phyloP scores from a whole-genome alignment of 2,888 invertebrate genomes.

The Elegia similella region DNA sequence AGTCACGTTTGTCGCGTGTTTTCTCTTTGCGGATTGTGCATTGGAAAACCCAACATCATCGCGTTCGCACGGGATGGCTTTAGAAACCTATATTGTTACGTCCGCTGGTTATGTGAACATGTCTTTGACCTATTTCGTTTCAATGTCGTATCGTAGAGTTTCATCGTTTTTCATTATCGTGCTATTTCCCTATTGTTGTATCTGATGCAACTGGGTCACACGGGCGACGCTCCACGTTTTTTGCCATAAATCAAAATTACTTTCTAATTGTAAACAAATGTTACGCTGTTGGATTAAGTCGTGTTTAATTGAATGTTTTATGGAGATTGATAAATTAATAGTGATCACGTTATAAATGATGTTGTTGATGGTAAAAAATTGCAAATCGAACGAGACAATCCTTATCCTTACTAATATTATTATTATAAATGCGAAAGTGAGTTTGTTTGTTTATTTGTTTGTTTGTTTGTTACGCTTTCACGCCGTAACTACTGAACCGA shows the following conservation, averaged over 20 bases:
- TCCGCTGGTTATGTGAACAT: slow-evolving; percentile 18
- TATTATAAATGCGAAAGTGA: too few species aligned
- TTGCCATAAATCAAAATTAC: not conserved
- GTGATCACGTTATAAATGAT: too few species aligned
- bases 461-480: too few species aligned
- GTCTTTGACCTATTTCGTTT: slow-evolving; percentile 20
- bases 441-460: too few species aligned
- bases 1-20: not conserved
- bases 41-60: slow-evolving; percentile 15
- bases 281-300: not conserved
- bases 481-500: too few species aligned
- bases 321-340: not conserved
- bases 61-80: slow-evolving; percentile 37
- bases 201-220: slow-evolving; percentile 9
- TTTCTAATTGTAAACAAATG: not conserved
- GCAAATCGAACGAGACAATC: too few species aligned
- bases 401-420: too few species aligned
- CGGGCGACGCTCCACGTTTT: not conserved
- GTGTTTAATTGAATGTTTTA: not conserved
- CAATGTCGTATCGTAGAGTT: slow-evolving; percentile 12
- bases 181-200: slow-evolving; percentile 22
- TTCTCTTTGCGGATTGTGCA: slow-evolving; percentile 10
- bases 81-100: slow-evolving; percentile 36
- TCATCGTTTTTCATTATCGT: slow-evolving; percentile 28
- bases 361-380: too few species aligned